Evolutionary conservation across 2,113 vertebrate species (phyloP), one percentile per base, ranked within the genome.

Genomic region (Callionymus lyra): DNA sequence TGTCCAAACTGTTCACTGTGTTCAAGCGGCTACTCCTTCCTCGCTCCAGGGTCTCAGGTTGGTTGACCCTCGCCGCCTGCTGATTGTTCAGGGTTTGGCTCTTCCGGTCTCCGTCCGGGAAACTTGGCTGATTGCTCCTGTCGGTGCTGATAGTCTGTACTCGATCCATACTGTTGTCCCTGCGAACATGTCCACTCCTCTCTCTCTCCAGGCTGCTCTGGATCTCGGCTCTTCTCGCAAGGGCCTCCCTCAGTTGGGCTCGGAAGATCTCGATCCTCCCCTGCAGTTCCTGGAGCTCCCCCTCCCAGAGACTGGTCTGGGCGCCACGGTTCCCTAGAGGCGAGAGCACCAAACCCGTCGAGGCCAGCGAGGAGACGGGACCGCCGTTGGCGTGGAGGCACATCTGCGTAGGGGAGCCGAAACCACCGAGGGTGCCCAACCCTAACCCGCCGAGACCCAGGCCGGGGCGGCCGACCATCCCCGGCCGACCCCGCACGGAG

Each of bases 241-340:
- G 80, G 3, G 91, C 91, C 0, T 70, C 68, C 0, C 82, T 72
- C 33, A 98, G 84, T 55, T 88, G 85, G 0, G 80, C 85, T 2
- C 82, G 83, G 31, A 87, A 84, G 1, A 13, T 82, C 31, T 82
- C 77, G 0, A 98, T 97, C 55, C 72, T 84, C 39, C 55, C 72
- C 60, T 94, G 89, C 54, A 98, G 81, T 59, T 88, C 85, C 56
- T 51, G 76, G 9, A 93, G 84, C 68, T 94, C 90, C 0, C 73
- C 81, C 34, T 86, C 80, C 77, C 78, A 10, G 35, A 81, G 64
- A 41, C 74, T 61, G 44, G 79, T 73, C 41, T 50, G 69, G 37
- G 43, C 56, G 1, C 64, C 62, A 34, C 66, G 21, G 19, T 56
- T 55, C 19, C 82, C 49, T 0, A 81, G 12, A 0, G 78, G 59